Conservation (phyloP, 2,888 invertebrate genomes). For the Brachyptera risi region DNA sequence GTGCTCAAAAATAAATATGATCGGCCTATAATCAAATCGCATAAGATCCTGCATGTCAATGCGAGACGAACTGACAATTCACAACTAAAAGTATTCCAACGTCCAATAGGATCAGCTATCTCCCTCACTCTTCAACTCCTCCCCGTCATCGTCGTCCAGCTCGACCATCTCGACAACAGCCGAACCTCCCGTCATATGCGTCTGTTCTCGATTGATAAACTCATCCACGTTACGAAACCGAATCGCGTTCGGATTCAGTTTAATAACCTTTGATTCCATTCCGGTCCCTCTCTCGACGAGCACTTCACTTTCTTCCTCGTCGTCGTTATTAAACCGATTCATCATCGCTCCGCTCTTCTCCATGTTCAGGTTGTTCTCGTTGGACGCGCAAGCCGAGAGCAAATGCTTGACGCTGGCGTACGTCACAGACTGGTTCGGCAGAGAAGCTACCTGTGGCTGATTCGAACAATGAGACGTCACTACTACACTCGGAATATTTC, state of each 20-base stretch:
- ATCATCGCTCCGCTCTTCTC: conserved; percentile 3
- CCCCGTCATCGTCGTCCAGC: too few species aligned
- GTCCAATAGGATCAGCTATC: too few species aligned
- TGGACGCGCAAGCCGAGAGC: background rate
- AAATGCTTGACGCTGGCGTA: background rate
- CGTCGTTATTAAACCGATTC: background rate
- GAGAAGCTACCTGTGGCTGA: background rate
- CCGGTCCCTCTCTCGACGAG: background rate
- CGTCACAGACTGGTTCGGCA: background rate
- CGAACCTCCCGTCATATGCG: too few species aligned
- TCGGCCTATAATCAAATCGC: too few species aligned
- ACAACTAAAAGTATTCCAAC: too few species aligned
- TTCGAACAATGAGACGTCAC: too few species aligned
- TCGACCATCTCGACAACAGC: too few species aligned
- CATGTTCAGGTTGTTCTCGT: conserved; percentile 6
- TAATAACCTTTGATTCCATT: conserved; percentile 10
- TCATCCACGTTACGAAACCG: background rate
- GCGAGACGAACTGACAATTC: too few species aligned
- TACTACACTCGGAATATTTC: background rate
- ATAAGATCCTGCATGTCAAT: too few species aligned
- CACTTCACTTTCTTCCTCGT: background rate
- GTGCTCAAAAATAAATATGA: too few species aligned
- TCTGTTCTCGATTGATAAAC: background rate
- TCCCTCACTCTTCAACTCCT: too few species aligned
- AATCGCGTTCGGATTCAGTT: conserved; percentile 5